Evolutionary conservation across 1,140 invertebrate species (phyloP).

Genomic region (Agrilus planipennis): DNA sequence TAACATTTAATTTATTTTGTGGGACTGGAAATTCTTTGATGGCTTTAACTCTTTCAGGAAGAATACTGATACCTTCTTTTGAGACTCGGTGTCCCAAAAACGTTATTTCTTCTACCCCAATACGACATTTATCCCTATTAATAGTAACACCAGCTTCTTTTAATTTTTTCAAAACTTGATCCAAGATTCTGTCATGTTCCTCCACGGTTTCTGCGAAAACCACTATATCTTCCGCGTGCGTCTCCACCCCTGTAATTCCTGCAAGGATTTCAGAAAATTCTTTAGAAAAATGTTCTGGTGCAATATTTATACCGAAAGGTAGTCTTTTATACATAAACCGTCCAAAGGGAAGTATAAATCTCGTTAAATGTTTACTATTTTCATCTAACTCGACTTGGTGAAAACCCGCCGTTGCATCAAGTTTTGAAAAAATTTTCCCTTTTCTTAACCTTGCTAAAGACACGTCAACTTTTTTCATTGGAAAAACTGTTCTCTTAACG

Average conservation of each 20-base stretch:
- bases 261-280: conserved; percentile 16
- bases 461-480: conserved; percentile 19
- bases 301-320: conserved; percentile 18
- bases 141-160: conserved; percentile 19
- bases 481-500: conserved; percentile 10
- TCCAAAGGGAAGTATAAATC: conserved; percentile 20
- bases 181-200: conserved; percentile 19
- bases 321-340: conserved; percentile 18
- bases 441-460: conserved; percentile 13
- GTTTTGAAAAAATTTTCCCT: conserved; percentile 17
- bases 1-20: conserved; percentile 14
- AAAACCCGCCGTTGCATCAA: conserved; percentile 10
- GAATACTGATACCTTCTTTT: conserved; percentile 19
- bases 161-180: conserved; percentile 16
- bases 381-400: conserved; percentile 11
- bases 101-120: conserved; percentile 13
- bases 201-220: conserved; percentile 18
- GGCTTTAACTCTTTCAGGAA: conserved; percentile 23
- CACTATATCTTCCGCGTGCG: conserved; percentile 25
- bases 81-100: conserved; percentile 26
- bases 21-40: conserved; percentile 12
- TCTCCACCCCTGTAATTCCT: conserved; percentile 16
- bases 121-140: conserved; percentile 21
- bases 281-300: conserved; percentile 19
- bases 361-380: conserved; percentile 12